Evolutionary conservation across 2,113 vertebrate species (phyloP), one percentile per base, ranked within the genome.

Genomic region (Sceloporus undulatus): DNA sequence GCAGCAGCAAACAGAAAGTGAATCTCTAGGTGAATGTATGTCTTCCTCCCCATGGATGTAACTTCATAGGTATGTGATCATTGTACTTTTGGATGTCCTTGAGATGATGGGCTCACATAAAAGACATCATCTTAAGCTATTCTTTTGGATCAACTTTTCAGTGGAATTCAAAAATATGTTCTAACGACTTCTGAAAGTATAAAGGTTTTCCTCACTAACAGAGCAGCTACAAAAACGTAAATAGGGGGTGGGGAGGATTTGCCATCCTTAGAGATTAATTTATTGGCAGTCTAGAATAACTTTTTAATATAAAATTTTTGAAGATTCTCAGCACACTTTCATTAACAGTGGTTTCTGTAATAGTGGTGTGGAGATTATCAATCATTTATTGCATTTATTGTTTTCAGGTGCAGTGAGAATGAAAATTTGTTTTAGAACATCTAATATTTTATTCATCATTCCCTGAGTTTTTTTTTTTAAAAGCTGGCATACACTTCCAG

Each of bases 101-200:
- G 84, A 78, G 56, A 52, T 68, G 59, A 77, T 85, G 74, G 25
- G 59, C 10, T 75, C 74, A 85, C 75, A 85, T 85, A 74, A 78
- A 65, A 85, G 73, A 42, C 56, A 21, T 23, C 54, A 85, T 62
- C 71, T 62, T 62, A 85, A 77, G 42, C 54, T 65, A 84, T 73
- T 84, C 40, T 71, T n/a, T 73, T 84, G 66, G 66, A 54, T 34
- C 25, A 27, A n/a, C 29, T 71, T 52, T 2, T 70, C 82, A 84
- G 27, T 71, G 66, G 42, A 71, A 54, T 71, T 84, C 8, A 84
- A n/a, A 54, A 70, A 52, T 40, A 4, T 71, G 23, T 42, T 68
- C 23, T 48, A 82, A 82, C 9, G 13, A 40, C 65, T 42, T 70
- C 68, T 25, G 68, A 48, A 38, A 29, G 27, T 25, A 48, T 68